Conservation (phyloP, 2,797 vertebrate species). For the Syndactyla subalaris region DNA sequence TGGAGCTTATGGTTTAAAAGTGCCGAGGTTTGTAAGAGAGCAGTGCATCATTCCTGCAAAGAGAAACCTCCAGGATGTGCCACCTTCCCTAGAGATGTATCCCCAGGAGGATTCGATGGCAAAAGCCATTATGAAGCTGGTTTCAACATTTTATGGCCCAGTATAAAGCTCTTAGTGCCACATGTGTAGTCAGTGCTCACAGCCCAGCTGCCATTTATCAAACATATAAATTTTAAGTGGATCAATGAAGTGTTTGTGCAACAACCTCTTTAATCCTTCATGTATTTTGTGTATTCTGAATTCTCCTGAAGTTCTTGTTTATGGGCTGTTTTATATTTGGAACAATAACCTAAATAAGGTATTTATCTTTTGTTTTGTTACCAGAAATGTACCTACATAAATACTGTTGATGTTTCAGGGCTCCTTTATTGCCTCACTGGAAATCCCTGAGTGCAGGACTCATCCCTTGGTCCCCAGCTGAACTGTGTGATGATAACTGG, state of each 20-base stretch:
- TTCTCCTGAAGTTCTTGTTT: neutral
- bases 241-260: neutral
- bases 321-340: neutral
- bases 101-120: neutral
- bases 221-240: neutral
- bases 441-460: neutral
- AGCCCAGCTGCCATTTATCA: neutral
- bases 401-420: neutral
- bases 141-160: neutral
- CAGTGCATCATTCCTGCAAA: neutral
- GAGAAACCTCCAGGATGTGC: neutral
- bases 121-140: neutral
- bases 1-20: neutral
- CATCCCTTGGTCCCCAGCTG: neutral
- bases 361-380: neutral
- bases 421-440: accelerated
- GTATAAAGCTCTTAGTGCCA: neutral
- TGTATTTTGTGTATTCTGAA: neutral
- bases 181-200: neutral
- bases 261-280: neutral
- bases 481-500: neutral
- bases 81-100: neutral
- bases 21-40: accelerated
- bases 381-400: neutral
- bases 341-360: neutral